Evolutionary conservation across 1,140 invertebrate species (phyloP).

Genomic region (Drosophila rufa): DNA sequence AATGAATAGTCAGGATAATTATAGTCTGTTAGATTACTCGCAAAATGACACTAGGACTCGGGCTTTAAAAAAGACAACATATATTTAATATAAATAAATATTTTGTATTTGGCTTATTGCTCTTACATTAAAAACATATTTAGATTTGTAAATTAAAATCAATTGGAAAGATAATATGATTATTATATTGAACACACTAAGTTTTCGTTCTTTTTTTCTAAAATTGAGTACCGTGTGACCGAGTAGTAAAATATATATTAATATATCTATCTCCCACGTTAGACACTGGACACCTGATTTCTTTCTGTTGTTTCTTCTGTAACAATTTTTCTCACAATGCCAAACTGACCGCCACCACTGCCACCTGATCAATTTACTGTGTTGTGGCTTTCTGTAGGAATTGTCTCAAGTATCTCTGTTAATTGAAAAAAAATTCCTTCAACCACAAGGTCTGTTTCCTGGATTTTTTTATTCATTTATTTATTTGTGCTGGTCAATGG

Average conservation of each 20-base stretch:
- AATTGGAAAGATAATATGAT: too few species aligned
- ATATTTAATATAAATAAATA: too few species aligned
- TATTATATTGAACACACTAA: background rate
- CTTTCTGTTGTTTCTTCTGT: background rate
- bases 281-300: constrained; percentile 2
- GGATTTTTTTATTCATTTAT: constrained; percentile 10
- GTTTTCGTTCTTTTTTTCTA: background rate
- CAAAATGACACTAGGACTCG: too few species aligned
- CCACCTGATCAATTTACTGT: constrained; percentile 54
- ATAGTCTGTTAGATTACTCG: too few species aligned
- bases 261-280: constrained; percentile 17
- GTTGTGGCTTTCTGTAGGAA: constrained; percentile 55
- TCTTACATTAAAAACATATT: too few species aligned
- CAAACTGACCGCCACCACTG: constrained; percentile 23
- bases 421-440: constrained; percentile 65
- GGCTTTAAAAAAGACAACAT: too few species aligned
- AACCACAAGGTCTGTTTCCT: constrained; percentile 62
- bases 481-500: constrained; percentile 26
- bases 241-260: background rate
- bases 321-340: constrained; percentile 29
- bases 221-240: constrained; percentile 14
- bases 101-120: too few species aligned
- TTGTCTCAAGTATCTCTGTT: constrained; percentile 59
- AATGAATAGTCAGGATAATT: too few species aligned
- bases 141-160: too few species aligned